A percentile compares a stretch with the other conserved stretches of the same genome.
These are phyloP conservation scores for Mayetiola destructor DNA, from an alignment of 2,888 invertebrate species.

Conservation along the genomic window DNA sequence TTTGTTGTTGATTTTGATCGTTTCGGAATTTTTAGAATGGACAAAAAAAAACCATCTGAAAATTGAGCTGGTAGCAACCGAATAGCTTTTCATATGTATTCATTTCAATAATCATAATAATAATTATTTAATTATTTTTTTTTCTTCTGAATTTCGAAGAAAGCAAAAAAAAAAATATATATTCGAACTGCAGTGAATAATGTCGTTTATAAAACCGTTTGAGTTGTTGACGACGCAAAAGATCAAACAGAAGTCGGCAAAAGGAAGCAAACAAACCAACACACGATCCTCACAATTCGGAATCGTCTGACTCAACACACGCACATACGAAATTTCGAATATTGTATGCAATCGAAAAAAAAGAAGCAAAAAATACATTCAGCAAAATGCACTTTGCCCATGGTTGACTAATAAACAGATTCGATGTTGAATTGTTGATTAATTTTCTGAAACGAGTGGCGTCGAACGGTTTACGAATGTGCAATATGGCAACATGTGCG, in stretches of 20 bases:
- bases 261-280: not conserved
- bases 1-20: conserved; percentile 8
- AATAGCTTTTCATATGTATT: too few species aligned
- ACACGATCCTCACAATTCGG: too few species aligned
- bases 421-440: conserved; percentile 5
- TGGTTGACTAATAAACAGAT: not conserved
- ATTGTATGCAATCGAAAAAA: not conserved
- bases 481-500: conserved; percentile 2
- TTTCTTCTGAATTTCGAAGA: too few species aligned
- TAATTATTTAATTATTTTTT: too few species aligned
- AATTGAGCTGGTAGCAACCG: too few species aligned
- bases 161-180: too few species aligned
- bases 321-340: not conserved
- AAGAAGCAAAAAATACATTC: not conserved
- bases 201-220: too few species aligned
- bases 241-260: not conserved
- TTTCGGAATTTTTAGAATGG: too few species aligned
- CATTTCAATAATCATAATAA: too few species aligned
- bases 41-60: too few species aligned
- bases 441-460: conserved; percentile 7
- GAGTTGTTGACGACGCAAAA: too few species aligned
- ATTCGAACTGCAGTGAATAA: too few species aligned
- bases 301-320: not conserved
- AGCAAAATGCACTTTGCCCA: not conserved
- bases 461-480: not conserved